phyloP scores from a whole-genome alignment of 2,888 invertebrate species.

The Druceiella hillmani region DNA sequence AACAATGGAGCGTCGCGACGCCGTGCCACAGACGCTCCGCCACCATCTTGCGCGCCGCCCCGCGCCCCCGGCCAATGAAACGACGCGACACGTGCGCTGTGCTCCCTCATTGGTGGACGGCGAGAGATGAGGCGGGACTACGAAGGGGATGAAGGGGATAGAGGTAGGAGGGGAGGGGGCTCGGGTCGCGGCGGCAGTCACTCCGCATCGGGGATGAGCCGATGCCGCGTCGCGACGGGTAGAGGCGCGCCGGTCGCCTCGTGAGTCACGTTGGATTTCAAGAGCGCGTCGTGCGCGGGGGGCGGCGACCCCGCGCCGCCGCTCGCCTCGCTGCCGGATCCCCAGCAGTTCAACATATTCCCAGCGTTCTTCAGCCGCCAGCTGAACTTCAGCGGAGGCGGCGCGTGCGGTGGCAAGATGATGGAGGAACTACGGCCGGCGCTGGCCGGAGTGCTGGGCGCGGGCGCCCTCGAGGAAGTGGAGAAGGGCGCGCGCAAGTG shows the following conservation, averaged over 20 bases:
- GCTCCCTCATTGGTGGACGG: slow-evolving; percentile 7
- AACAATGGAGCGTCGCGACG: too few species aligned
- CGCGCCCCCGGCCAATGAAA: slow-evolving; percentile 16
- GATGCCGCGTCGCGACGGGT: slow-evolving; percentile 46
- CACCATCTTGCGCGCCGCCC: slow-evolving; percentile 20
- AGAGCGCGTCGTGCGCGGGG: slow-evolving; percentile 66
- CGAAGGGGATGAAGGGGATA: slow-evolving; percentile 31
- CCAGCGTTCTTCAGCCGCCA: slow-evolving; percentile 88
- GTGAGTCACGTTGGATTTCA: slow-evolving; percentile 81
- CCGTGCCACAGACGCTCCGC: slow-evolving; percentile 28
- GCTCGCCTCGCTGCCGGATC: slow-evolving; percentile 56
- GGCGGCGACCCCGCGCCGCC: slow-evolving; percentile 43
- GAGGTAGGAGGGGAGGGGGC: slow-evolving; percentile 31
- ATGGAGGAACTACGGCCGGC: slow-evolving; percentile 86
- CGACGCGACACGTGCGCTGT: slow-evolving; percentile 11
- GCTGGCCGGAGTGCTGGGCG: slow-evolving; percentile 63
- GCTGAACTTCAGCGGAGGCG: slow-evolving; percentile 71
- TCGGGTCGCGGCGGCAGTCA: slow-evolving; percentile 35
- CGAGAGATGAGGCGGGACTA: neutral
- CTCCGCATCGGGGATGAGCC: slow-evolving; percentile 57
- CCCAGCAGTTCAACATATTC: slow-evolving; percentile 87
- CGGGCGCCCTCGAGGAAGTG: slow-evolving; percentile 49
- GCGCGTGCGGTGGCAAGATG: slow-evolving; percentile 65
- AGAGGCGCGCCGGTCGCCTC: slow-evolving; percentile 40
- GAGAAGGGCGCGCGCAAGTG: slow-evolving; percentile 63